Evolutionary conservation across 2,888 invertebrate genomes (phyloP).

Genomic region (Myopa testacea): DNA sequence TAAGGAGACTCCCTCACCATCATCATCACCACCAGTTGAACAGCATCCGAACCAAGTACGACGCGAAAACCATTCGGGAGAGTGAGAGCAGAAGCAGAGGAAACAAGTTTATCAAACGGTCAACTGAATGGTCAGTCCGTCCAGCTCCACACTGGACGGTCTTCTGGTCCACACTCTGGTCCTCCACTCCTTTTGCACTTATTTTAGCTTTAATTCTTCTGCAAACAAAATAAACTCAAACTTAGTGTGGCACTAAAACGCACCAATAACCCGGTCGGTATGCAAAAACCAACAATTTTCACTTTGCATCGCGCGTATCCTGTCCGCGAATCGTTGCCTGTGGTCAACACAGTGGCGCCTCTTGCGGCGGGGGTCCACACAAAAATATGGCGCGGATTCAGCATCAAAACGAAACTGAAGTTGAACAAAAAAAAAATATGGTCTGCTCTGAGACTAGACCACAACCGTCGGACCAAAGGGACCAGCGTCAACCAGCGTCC

Average conservation of each 20-base stretch:
- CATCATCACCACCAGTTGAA: not conserved
- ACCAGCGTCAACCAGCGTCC: conserved; percentile 21
- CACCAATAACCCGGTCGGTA: not conserved
- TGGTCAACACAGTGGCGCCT: not conserved
- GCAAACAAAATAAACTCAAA: not conserved
- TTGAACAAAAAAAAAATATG: not conserved
- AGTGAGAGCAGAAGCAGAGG: no score
- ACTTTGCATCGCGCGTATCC: not conserved
- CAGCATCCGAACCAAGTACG: not conserved
- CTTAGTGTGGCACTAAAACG: not conserved
- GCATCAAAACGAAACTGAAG: not conserved
- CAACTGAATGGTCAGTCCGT: no score
- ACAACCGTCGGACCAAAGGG: conserved; percentile 14
- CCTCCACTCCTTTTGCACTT: no score
- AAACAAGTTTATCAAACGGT: no score
- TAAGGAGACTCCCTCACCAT: not conserved
- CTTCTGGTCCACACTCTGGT: no score
- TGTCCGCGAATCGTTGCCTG: not conserved
- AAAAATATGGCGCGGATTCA: not conserved
- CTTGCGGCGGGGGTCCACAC: not conserved
- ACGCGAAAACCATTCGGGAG: no score
- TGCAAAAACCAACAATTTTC: not conserved
- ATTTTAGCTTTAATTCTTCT: no score
- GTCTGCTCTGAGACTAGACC: conserved; percentile 43
- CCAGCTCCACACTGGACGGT: no score